A percentile compares a stretch with the other conserved stretches of the same genome.
These are phyloP conservation scores for Corythornis cristatus DNA, from an alignment of 2,113 vertebrate species.

Conservation along the genomic window DNA sequence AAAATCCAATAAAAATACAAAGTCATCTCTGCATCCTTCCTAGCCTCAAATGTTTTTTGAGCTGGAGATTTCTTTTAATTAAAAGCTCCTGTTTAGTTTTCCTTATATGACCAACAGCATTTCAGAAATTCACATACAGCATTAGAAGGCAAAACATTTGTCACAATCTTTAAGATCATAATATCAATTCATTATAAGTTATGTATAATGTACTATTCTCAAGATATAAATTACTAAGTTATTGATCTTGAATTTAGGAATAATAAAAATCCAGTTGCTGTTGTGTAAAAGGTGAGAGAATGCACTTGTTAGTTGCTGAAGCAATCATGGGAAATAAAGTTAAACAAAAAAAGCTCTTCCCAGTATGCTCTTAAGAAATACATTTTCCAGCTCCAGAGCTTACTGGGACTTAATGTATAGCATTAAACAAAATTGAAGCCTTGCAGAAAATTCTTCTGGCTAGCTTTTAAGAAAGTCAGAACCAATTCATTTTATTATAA, in stretches of 20 bases:
- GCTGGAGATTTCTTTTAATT: not conserved
- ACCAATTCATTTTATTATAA: not conserved
- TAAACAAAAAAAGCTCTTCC: not conserved
- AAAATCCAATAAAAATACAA: slow-evolving; percentile 12
- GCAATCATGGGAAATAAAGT: not conserved
- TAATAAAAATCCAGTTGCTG: not conserved
- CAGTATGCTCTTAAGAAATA: not conserved
- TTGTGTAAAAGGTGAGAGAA: not conserved
- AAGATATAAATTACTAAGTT: not conserved
- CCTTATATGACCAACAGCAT: not conserved
- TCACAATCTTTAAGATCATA: not conserved
- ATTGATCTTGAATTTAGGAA: not conserved
- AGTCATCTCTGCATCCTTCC: not conserved
- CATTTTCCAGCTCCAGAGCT: not conserved
- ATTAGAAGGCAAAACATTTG: not conserved
- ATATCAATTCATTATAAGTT: not conserved
- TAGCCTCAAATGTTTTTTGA: not conserved
- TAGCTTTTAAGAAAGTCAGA: not conserved
- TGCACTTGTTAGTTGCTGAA: not conserved
- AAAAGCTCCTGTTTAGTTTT: not conserved
- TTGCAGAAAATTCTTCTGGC: not conserved
- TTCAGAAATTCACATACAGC: not conserved
- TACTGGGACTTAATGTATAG: not conserved
- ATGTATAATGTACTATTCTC: not conserved
- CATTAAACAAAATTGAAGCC: not conserved